A percentile compares a stretch with the other conserved stretches of the same genome.
phyloP scores from a whole-genome alignment of 2,797 vertebrate species.

The Loriculus beryllinus region DNA sequence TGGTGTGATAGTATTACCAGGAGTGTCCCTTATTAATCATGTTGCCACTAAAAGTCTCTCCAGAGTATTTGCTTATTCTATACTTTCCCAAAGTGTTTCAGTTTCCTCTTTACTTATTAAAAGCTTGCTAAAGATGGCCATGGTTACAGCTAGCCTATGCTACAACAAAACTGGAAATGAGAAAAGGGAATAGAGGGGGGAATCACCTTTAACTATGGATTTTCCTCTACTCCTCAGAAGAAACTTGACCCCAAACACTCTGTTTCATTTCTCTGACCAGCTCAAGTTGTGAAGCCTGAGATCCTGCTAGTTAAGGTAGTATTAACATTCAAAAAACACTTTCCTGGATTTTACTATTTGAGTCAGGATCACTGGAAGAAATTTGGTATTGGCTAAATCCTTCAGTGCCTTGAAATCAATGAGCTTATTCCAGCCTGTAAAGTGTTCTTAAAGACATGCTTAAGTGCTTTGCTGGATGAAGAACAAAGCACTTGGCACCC shows the following conservation, averaged over 20 bases:
- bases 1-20: slow-evolving; percentile 50
- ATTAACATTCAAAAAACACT: not conserved
- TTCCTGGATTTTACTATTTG: not conserved
- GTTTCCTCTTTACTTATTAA: slow-evolving; percentile 13
- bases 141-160: not conserved
- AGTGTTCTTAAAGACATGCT: not conserved
- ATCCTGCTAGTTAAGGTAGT: not conserved
- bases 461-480: slow-evolving; percentile 12
- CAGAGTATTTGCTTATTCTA: slow-evolving; percentile 14
- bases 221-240: not conserved
- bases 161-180: not conserved
- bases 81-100: not conserved
- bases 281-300: not conserved
- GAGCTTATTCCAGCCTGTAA: not conserved
- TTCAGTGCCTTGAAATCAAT: not conserved
- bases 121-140: not conserved
- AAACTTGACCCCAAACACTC: not conserved
- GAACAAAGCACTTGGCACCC: slow-evolving; percentile 43
- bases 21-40: slow-evolving; percentile 58
- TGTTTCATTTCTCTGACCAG: too few relatives aligned
- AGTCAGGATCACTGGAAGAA: not conserved
- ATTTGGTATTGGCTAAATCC: not conserved
- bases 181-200: not conserved
- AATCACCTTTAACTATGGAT: not conserved
- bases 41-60: slow-evolving; percentile 42